Base-by-base conservation (phyloP, 2,888 invertebrate species). In the Mythimna vitellina region DNA sequence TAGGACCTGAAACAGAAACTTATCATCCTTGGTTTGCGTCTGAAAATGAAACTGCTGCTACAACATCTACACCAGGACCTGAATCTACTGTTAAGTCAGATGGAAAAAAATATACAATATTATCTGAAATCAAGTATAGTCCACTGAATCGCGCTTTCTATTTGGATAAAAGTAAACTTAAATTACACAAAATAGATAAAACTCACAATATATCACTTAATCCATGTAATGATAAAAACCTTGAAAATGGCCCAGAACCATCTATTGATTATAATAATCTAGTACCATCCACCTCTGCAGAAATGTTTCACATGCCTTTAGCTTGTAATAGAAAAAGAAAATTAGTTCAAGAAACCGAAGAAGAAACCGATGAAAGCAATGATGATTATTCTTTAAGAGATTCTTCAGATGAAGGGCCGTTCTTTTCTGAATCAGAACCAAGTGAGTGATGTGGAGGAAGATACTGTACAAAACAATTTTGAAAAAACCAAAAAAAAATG, bases 371-470 rank as follows among this genome's bases (percentile, higher is more conserved):
- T 76, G 70, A 75, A 64, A 68, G 70, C 70, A 67, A 67, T 60
- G 76, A 76, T 66, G 70, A 70, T 72, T 73, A 66, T 73, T 76
- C 72, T 51, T 66, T 76, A 69, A 76, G 66, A 68, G 76, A 73
- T 65, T 68, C 72, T 76, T 76, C 69, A 64, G 72, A 76, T 68
- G 76, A 76, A 49, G 72, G 68, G 49, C 60, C 68, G 54, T 71
- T 76, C 54, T 12, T 72, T 65, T 76, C 71, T 65, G 67, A 67
- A 65, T 72, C 67, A 68, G 68, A 22, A 53, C 9, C 53, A 22
- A n/a, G n/a, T n/a, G n/a, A 51, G 22, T 61, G 72, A 76, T 68
- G 64, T 70, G 58, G 67, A 70, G 65, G 75, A 75, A 66, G 56
- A 65, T 64, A 58, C 63, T 63, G 65, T 60, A 68, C 42, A 70